phyloP scores from a whole-genome alignment of 2,888 invertebrate genomes.

The Leucoma salicis region DNA sequence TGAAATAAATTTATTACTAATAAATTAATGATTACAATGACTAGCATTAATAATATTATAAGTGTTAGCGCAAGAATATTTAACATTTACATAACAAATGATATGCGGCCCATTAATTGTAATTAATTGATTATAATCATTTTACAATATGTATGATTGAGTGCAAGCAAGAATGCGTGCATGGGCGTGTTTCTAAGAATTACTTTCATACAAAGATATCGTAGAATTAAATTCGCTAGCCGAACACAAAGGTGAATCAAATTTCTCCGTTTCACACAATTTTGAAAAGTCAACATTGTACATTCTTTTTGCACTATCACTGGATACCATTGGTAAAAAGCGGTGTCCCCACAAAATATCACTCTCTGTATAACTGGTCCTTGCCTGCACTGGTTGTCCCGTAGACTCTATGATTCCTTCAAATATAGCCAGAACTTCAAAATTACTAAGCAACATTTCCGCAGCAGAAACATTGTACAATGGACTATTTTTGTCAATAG shows the following conservation, averaged over 20 bases:
- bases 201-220: constrained; percentile 24
- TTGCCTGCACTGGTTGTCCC: constrained; percentile 90
- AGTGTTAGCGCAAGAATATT: too few relatives aligned
- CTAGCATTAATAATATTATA: too few relatives aligned
- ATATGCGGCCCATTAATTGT: too few relatives aligned
- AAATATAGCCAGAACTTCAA: constrained; percentile 93
- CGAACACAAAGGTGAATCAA: constrained; percentile 94
- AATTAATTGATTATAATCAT: too few relatives aligned
- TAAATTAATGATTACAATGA: too few relatives aligned
- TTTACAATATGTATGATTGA: too few relatives aligned
- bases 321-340: constrained; percentile 90
- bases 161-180: too few relatives aligned
- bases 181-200: neutral
- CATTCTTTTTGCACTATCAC: constrained; percentile 85
- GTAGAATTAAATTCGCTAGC: constrained; percentile 82
- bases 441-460: constrained; percentile 91
- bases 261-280: constrained; percentile 91
- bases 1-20: too few relatives aligned
- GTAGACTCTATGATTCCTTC: constrained; percentile 96
- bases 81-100: too few relatives aligned
- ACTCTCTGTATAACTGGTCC: constrained; percentile 89
- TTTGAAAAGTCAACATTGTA: constrained; percentile 94
- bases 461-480: constrained; percentile 94
- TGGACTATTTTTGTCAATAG: constrained; percentile 92
- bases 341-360: constrained; percentile 95